Conservation (phyloP, 2,113 vertebrate species). For the Toxotes chatareus region DNA sequence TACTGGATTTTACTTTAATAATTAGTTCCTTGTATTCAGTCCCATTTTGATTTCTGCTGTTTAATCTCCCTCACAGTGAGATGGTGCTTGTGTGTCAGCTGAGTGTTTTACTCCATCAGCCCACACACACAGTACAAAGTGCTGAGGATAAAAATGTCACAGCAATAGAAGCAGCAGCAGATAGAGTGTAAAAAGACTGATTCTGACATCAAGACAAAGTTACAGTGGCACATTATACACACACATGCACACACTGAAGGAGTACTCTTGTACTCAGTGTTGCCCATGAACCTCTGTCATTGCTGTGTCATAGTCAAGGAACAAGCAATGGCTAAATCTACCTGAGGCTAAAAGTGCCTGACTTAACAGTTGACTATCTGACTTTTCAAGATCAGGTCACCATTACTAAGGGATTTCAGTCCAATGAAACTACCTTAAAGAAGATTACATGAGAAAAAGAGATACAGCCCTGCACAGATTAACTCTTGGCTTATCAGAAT, state of each 20-base stretch:
- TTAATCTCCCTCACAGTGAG: background rate
- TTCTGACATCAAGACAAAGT: background rate
- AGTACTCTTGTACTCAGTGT: background rate
- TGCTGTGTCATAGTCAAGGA: background rate
- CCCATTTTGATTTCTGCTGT: background rate
- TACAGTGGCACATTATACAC: background rate
- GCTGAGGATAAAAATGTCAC: background rate
- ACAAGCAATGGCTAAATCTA: background rate
- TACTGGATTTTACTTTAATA: no score
- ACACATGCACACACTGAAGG: background rate
- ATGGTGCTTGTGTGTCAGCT: background rate
- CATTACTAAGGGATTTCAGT: background rate
- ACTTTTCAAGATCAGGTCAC: background rate
- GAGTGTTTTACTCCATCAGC: background rate
- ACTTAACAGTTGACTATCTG: background rate
- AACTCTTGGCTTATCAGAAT: slow-evolving; percentile 3
- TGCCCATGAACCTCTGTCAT: background rate
- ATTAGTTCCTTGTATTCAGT: background rate
- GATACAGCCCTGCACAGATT: background rate
- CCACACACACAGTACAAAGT: background rate
- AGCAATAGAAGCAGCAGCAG: background rate
- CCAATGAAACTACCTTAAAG: slow-evolving; percentile 10
- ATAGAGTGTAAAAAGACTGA: background rate
- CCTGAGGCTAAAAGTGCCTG: no score
- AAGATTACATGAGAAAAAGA: slow-evolving; percentile 4